Percentiles rank a stretch among this genome's conserved stretches.
phyloP scores from a whole-genome alignment of 53 echinoderm and acorn worm species.

The Astropecten irregularis region DNA sequence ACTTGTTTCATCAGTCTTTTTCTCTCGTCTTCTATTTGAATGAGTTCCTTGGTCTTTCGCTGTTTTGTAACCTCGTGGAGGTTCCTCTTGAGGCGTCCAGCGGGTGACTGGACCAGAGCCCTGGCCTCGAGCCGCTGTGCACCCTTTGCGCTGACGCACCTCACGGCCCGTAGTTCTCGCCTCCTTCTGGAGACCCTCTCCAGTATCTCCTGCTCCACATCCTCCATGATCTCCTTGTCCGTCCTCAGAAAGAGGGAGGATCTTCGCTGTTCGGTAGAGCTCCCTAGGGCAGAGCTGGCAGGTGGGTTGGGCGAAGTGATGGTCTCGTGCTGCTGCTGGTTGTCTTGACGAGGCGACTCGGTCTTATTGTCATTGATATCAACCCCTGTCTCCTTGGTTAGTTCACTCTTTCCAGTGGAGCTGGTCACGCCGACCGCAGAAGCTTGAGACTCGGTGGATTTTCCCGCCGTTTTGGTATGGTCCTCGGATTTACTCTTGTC shows the following conservation, averaged over 20 bases:
- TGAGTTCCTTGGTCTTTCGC: conserved; percentile 29
- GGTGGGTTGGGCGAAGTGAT: too few species aligned
- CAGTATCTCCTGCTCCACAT: conserved; percentile 4
- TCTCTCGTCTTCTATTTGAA: conserved; percentile 16
- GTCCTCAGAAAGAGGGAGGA: neutral
- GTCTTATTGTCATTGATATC: neutral
- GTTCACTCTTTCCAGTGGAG: neutral
- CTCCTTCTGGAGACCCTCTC: conserved; percentile 4
- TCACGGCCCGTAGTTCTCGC: neutral
- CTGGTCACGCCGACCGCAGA: too few species aligned
- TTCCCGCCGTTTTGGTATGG: neutral
- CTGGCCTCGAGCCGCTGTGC: conserved; percentile 12
- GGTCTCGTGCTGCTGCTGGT: too few species aligned
- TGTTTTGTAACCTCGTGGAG: conserved; percentile 28
- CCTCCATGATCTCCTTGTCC: conserved; percentile 4
- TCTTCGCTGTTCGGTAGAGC: neutral
- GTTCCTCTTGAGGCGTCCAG: conserved; percentile 28
- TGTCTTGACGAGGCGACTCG: neutral
- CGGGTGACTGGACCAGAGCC: conserved; percentile 35
- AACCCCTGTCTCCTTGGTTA: neutral
- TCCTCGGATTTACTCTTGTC: neutral
- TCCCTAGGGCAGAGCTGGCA: too few species aligned
- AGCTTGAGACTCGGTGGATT: neutral
- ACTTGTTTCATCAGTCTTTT: neutral
- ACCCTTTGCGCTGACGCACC: conserved; percentile 16